These are phyloP conservation scores for Coenobita brevimanus DNA, from an alignment of 1,140 invertebrate genomes.

Conservation along the genomic window DNA sequence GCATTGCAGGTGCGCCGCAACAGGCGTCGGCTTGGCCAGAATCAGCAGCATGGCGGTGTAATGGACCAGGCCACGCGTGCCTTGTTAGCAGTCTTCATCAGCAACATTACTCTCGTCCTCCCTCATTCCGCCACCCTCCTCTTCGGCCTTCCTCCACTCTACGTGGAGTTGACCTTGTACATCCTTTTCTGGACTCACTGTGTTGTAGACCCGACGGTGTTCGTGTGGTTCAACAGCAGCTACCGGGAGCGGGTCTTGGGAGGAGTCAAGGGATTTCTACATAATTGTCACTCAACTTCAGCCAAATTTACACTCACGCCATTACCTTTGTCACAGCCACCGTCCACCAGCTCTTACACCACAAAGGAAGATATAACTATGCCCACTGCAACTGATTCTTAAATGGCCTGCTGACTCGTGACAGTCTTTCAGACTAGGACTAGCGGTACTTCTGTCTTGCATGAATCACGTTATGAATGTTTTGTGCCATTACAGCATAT, in stretches of 20 bases:
- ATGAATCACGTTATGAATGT: too few relatives aligned
- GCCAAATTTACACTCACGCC: too few relatives aligned
- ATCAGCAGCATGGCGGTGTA: background rate
- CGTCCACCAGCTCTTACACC: too few relatives aligned
- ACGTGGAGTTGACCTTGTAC: background rate
- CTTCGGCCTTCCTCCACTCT: background rate
- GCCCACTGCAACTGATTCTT: too few relatives aligned
- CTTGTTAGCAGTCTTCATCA: conserved; percentile 32
- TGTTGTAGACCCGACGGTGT: conserved; percentile 1
- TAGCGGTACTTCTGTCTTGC: too few relatives aligned
- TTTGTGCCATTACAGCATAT: too few relatives aligned
- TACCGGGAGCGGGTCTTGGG: background rate
- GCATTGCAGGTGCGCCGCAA: conserved; percentile 1
- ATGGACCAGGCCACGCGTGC: conserved; percentile 23
- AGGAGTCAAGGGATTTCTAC: too few relatives aligned
- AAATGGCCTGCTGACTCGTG: too few relatives aligned
- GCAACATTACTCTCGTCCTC: conserved; percentile 18
- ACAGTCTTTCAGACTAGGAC: too few relatives aligned
- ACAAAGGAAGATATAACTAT: too few relatives aligned
- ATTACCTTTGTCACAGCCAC: too few relatives aligned
- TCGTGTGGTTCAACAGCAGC: conserved; percentile 23
- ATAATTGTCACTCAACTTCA: too few relatives aligned
- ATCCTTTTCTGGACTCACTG: conserved; percentile 36
- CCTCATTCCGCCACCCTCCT: conserved; percentile 20
- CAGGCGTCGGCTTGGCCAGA: background rate